These are phyloP conservation scores for Periparus ater DNA, from an alignment of 2,797 vertebrate species.

Conservation along the genomic window DNA sequence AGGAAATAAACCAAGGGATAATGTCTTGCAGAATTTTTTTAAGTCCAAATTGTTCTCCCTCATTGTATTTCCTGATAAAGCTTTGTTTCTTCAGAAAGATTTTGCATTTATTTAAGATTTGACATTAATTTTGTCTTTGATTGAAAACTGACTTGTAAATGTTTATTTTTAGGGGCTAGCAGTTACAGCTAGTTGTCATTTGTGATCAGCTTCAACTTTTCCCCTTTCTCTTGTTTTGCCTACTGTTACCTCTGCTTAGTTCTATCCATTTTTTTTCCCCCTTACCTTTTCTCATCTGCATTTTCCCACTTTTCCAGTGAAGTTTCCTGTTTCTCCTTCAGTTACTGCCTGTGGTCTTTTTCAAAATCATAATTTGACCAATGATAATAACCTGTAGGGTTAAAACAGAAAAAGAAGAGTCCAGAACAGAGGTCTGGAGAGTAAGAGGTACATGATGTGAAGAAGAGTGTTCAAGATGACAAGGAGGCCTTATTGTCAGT, in stretches of 20 bases:
- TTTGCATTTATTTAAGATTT: not conserved
- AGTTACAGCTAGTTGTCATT: not conserved
- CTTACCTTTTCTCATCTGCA: not conserved
- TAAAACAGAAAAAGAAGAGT: not conserved
- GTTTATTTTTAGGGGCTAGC: not conserved
- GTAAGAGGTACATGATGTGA: not conserved
- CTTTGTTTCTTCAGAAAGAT: not conserved
- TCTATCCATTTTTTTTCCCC: not conserved
- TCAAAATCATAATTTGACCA: not conserved
- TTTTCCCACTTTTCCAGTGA: not conserved
- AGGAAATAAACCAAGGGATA: not conserved
- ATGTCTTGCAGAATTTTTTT: not conserved
- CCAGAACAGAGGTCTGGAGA: not conserved
- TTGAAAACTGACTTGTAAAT: not conserved
- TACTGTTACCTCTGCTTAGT: not conserved
- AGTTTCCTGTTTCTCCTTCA: not conserved
- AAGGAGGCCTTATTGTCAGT: not conserved
- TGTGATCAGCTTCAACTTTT: not conserved
- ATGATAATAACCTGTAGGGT: not conserved
- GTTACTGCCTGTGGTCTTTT: not conserved
- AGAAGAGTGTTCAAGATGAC: not conserved
- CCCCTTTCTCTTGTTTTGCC: not conserved
- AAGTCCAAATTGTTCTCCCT: not conserved
- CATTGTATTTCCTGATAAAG: not conserved
- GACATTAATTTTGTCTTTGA: not conserved